Percentiles rank a stretch among this genome's conserved stretches.
phyloP scores from a whole-genome alignment of 1,140 invertebrate species.

The Hesperophylax magnus region DNA sequence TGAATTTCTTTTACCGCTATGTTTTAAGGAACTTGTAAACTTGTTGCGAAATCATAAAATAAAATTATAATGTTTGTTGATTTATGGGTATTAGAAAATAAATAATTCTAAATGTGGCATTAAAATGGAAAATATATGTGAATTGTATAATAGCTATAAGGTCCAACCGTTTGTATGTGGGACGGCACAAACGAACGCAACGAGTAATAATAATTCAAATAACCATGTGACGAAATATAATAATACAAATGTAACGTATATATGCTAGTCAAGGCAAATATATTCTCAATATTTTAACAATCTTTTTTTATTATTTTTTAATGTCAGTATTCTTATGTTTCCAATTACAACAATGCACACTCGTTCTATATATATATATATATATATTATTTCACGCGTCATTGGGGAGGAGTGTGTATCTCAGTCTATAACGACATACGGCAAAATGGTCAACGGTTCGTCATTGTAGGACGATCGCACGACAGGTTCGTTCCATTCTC shows the following conservation, averaged over 20 bases:
- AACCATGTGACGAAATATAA: background rate
- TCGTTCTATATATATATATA: background rate
- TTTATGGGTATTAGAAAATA: too few relatives aligned
- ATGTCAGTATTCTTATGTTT: constrained; percentile 13
- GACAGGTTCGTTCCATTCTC: constrained; percentile 87
- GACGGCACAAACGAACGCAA: too few relatives aligned
- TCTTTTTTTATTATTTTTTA: background rate
- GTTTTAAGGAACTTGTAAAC: too few relatives aligned
- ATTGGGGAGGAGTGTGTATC: background rate
- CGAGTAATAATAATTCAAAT: background rate
- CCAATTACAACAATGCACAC: background rate
- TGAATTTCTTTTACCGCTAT: too few relatives aligned
- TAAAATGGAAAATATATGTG: too few relatives aligned
- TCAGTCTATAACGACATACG: constrained; percentile 93
- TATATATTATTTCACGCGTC: background rate
- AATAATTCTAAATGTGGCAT: too few relatives aligned
- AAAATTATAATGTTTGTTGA: too few relatives aligned
- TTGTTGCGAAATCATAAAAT: too few relatives aligned
- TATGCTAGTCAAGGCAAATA: constrained; percentile 35
- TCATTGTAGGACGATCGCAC: constrained; percentile 78
- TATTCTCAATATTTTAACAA: constrained; percentile 34
- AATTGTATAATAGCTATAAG: too few relatives aligned
- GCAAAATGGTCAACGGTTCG: constrained; percentile 85
- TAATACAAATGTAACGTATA: constrained; percentile 24
- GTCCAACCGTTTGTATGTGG: too few relatives aligned